Percentiles rank a stretch among this genome's conserved stretches.
These are phyloP conservation scores for Rhabdophis nuchalis DNA, from an alignment of 2,797 vertebrate species.

Conservation along the genomic window DNA sequence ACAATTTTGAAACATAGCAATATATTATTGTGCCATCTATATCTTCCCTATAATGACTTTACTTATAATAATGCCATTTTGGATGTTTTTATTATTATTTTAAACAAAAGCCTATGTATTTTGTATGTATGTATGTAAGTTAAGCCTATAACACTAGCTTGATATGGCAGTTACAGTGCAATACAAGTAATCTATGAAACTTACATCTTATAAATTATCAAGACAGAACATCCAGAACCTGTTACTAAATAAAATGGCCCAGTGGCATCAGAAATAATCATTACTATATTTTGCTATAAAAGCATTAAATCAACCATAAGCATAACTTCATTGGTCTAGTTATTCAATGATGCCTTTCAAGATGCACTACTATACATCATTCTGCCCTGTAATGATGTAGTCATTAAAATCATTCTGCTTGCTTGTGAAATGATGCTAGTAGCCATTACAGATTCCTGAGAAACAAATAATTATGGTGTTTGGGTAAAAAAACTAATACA, in stretches of 20 bases:
- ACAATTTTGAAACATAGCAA: neutral
- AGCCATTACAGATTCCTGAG: neutral
- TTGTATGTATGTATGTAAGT: too few relatives aligned
- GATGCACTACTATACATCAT: neutral
- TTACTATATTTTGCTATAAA: neutral
- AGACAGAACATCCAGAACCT: neutral
- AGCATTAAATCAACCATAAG: neutral
- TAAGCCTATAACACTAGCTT: neutral
- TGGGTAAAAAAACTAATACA: neutral
- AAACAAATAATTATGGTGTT: neutral
- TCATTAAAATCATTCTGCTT: neutral
- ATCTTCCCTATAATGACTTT: neutral
- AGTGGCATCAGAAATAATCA: neutral
- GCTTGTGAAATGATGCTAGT: neutral
- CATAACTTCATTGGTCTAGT: neutral
- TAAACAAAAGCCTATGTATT: fast-evolving
- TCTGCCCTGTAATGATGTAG: neutral
- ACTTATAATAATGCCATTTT: neutral
- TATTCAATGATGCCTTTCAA: neutral
- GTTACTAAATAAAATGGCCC: neutral
- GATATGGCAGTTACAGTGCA: neutral
- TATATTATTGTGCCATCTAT: neutral
- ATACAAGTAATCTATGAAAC: neutral
- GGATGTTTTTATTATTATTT: neutral
- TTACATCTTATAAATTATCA: neutral